Evolutionary conservation across 2,797 vertebrate genomes (phyloP).

Genomic region (Cheirogaleus major): DNA sequence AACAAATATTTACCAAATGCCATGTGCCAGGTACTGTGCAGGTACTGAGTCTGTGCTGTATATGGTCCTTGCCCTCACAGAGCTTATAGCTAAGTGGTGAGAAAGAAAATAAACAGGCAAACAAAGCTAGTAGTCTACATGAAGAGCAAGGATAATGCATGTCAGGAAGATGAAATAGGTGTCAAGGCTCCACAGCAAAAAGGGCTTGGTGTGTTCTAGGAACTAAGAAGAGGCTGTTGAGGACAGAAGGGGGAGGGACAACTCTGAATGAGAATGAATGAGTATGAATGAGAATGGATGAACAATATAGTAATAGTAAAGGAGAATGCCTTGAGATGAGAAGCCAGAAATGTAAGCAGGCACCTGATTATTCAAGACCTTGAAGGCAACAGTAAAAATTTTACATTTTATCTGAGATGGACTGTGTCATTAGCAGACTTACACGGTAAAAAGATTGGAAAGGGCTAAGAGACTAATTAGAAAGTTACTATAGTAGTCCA

Average conservation of each 20-base stretch:
- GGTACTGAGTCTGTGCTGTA: background rate
- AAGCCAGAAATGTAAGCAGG: background rate
- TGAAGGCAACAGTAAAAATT: background rate
- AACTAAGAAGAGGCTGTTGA: background rate
- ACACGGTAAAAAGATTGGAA: background rate
- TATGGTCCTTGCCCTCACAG: background rate
- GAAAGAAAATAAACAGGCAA: background rate
- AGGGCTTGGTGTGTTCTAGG: background rate
- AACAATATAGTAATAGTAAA: background rate
- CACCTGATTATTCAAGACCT: background rate
- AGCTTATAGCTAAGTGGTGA: background rate
- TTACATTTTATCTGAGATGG: background rate
- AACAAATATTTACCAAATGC: background rate
- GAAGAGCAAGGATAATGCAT: background rate
- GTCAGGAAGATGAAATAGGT: background rate
- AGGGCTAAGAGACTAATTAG: background rate
- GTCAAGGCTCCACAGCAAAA: background rate
- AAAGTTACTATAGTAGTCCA: background rate
- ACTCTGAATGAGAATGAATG: background rate
- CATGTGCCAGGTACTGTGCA: background rate
- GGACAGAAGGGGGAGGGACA: background rate
- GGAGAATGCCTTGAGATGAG: background rate
- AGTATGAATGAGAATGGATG: background rate
- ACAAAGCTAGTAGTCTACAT: background rate
- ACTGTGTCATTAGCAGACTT: background rate